phyloP scores from a whole-genome alignment of 1,140 invertebrate genomes.

The Macrobrachium rosenbergii region DNA sequence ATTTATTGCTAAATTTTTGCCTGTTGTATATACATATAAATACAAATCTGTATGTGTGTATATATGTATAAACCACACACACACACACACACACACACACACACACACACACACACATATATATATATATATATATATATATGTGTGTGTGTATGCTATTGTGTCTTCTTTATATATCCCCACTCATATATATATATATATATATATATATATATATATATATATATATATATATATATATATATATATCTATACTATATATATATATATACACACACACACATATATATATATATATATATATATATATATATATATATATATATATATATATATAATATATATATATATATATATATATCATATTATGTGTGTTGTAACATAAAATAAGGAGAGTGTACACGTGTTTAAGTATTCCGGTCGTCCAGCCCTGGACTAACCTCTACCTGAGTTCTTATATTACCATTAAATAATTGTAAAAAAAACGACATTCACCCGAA shows the following conservation, averaged over 20 bases:
- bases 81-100: too few species aligned
- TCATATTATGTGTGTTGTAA: too few species aligned
- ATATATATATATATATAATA: not conserved
- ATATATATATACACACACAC: not conserved
- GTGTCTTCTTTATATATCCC: not conserved
- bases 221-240: conserved; percentile 12
- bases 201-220: not conserved
- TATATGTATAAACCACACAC: conserved; percentile 16
- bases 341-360: too few species aligned
- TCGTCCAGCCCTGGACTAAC: too few species aligned
- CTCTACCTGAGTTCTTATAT: too few species aligned
- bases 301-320: not conserved
- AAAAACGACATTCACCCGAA: too few species aligned
- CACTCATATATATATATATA: not conserved
- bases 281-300: too few species aligned
- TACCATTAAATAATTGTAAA: too few species aligned
- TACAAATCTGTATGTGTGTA: not conserved
- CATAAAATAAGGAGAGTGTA: too few species aligned
- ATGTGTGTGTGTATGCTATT: conserved; percentile 8
- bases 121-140: conserved; percentile 24
- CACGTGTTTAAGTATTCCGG: too few species aligned
- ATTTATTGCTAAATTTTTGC: too few species aligned
- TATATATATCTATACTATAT: not conserved
- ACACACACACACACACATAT: not conserved
- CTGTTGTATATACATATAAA: not conserved